phyloP scores from a whole-genome alignment of 1,140 invertebrate genomes.

The Druon quercuslanigerum region DNA sequence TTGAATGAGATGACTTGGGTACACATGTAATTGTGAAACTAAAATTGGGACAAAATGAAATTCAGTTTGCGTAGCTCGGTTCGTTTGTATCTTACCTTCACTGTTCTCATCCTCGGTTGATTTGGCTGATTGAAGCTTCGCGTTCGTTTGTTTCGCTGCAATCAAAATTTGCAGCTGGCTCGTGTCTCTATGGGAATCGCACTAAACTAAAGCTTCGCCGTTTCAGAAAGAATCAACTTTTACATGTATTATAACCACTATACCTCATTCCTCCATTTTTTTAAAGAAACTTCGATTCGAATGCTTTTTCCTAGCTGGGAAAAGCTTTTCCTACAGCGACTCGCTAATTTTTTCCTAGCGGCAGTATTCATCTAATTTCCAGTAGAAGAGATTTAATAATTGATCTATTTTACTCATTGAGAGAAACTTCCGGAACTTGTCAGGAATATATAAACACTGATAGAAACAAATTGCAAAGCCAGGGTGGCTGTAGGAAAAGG shows the following conservation, averaged over 20 bases:
- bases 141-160: conserved; percentile 74
- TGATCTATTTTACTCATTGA: too few species aligned
- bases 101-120: conserved; percentile 75
- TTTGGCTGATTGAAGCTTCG: conserved; percentile 75
- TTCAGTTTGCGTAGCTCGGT: conserved; percentile 50
- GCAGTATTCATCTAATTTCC: neutral
- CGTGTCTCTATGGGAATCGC: conserved; percentile 52
- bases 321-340: neutral
- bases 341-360: conserved; percentile 31
- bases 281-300: neutral
- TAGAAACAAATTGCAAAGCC: too few species aligned
- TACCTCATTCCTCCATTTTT: conserved; percentile 5
- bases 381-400: neutral
- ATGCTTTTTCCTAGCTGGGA: neutral
- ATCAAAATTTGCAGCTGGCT: conserved; percentile 74
- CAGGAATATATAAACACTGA: too few species aligned
- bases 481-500: too few species aligned
- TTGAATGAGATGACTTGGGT: neutral
- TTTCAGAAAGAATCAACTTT: conserved; percentile 33
- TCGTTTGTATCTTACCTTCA: conserved; percentile 73
- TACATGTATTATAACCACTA: conserved; percentile 14
- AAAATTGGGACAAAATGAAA: neutral
- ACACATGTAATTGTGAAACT: neutral
- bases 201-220: conserved; percentile 40
- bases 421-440: too few species aligned